Base-by-base conservation (phyloP, 2,797 vertebrate species). In the Sitta carolinensis region DNA sequence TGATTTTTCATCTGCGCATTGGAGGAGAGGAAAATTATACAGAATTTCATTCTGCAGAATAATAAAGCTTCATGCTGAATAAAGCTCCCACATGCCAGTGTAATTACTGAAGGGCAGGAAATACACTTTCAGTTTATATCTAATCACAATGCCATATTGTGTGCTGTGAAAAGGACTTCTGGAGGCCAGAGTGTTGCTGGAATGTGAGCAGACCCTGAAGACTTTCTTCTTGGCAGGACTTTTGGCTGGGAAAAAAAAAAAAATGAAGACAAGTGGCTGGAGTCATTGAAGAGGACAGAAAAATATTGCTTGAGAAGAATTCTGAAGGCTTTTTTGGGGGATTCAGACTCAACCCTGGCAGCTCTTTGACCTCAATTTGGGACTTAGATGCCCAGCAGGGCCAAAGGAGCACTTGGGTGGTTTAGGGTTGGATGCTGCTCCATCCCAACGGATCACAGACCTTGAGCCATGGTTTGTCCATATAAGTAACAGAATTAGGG, bases 101-200 rank as follows among this genome's bases (percentile, higher is more conserved):
- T 98, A 98, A 98, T 98, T 98, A 98, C 98, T 97, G 98, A 98
- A 97, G 98, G 97, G 97, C 97, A 98, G 97, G 96, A 98, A 98
- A 98, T 97, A 97, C 98, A 97, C 97, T 98, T 98, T 98, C 97
- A 83, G 97, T 98, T 98, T 98, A 97, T 98, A 98, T 97, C 98
- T 98, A 98, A 98, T 98, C 98, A 98, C 97, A 98, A 98, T 98
- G 96, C 96, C 87, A 95, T 93, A 98, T 98, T 98, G 96, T 98
- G 94, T 92, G 95, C 97, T 88, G 87, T 95, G 88, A 96, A 97
- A 96, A 89, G 93, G 93, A 80, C 94, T 96, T 96, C 77, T 94
- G 94, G 95, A 93, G 96, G 90, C 95, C 79, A 2, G 87, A 40
- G 42, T 75, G 89, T 88, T 96, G 87, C 95, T 94, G 90, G 93